A percentile compares a stretch with the other conserved stretches of the same genome.
phyloP scores from a whole-genome alignment of 2,113 vertebrate species.

The Phyllostomus discolor region DNA sequence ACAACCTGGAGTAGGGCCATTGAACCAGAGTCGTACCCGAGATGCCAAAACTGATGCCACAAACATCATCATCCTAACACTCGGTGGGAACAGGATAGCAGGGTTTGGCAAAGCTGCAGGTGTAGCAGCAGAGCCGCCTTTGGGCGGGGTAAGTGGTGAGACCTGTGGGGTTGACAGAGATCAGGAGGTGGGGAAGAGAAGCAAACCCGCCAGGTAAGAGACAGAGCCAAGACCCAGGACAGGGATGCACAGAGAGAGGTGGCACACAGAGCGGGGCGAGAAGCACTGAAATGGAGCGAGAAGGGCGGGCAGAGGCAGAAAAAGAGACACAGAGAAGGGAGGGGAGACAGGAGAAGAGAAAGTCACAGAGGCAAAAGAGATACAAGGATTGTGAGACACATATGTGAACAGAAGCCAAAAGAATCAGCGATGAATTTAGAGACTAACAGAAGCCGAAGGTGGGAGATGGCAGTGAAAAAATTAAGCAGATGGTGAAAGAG shows the following conservation, averaged over 20 bases:
- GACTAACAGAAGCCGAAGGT: neutral
- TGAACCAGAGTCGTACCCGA: slow-evolving; percentile 42
- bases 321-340: neutral
- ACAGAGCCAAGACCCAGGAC: neutral
- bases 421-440: neutral
- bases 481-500: neutral
- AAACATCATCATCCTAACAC: slow-evolving; percentile 29
- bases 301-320: neutral
- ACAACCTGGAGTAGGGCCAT: neutral
- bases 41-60: slow-evolving; percentile 48
- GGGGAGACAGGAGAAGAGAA: neutral
- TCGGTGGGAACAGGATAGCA: slow-evolving; percentile 20
- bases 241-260: neutral
- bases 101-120: slow-evolving; percentile 50
- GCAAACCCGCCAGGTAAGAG: neutral
- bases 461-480: neutral
- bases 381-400: neutral
- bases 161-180: neutral
- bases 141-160: neutral
- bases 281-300: neutral
- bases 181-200: neutral
- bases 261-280: neutral
- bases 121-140: neutral
- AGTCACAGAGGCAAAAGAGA: neutral
- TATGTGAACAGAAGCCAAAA: neutral